phyloP scores from a whole-genome alignment of 1,140 invertebrate genomes.

The Dufourea novaeangliae region DNA sequence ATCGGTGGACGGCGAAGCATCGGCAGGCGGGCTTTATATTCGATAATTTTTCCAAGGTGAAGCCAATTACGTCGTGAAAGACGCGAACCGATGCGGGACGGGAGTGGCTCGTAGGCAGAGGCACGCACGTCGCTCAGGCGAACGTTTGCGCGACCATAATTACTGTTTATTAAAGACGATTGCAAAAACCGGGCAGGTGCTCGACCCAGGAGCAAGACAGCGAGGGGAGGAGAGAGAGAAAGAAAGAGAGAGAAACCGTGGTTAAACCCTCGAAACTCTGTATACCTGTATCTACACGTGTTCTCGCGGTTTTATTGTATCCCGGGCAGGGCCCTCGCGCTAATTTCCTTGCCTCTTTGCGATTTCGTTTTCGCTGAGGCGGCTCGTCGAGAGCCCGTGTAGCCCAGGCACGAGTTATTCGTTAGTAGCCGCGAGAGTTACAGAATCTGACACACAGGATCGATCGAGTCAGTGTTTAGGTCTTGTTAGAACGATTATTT shows the following conservation, averaged over 20 bases:
- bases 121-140: conserved; percentile 5
- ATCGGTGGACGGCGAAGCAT: neutral
- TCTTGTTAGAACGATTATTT: too few species aligned
- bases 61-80: conserved; percentile 26
- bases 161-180: conserved; percentile 68
- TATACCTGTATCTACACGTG: conserved; percentile 23
- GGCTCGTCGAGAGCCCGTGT: neutral
- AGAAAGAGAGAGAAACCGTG: neutral
- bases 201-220: conserved; percentile 12
- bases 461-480: neutral
- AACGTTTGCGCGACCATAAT: conserved; percentile 50
- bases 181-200: conserved; percentile 65
- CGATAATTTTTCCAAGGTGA: conserved; percentile 25
- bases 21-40: conserved; percentile 3
- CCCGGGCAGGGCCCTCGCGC: conserved; percentile 21
- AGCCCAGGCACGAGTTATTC: neutral
- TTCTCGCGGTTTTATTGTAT: conserved; percentile 33
- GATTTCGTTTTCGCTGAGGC: conserved; percentile 34
- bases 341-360: conserved; percentile 61
- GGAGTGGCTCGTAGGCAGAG: conserved; percentile 10
- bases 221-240: neutral
- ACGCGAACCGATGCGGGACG: neutral
- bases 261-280: conserved; percentile 28
- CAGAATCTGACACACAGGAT: neutral
- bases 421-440: neutral